These are phyloP conservation scores for Spinus olivaceus DNA, from an alignment of 2,797 vertebrate species.

Conservation along the genomic window DNA sequence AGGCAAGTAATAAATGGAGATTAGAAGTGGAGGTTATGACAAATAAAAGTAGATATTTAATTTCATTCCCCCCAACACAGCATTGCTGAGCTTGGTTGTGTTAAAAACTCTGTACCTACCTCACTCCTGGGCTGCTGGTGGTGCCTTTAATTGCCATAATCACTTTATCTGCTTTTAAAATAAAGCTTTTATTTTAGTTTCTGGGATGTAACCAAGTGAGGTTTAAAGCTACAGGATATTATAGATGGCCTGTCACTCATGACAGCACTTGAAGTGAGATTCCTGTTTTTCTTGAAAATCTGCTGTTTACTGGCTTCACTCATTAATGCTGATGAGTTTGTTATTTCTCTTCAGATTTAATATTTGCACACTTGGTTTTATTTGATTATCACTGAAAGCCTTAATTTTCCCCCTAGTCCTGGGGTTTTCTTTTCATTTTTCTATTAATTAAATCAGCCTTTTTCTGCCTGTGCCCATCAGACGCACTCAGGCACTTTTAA, in stretches of 20 bases:
- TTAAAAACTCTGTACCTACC: neutral
- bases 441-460: neutral
- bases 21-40: neutral
- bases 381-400: neutral
- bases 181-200: neutral
- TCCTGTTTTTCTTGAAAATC: neutral
- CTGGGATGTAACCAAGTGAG: neutral
- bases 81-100: neutral
- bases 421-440: slow-evolving; percentile 12
- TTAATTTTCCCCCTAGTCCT: neutral
- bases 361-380: slow-evolving; percentile 25
- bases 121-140: neutral
- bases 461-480: neutral
- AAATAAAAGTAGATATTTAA: neutral
- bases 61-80: neutral
- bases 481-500: neutral
- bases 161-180: neutral
- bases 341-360: neutral
- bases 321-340: neutral
- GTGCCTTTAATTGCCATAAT: neutral
- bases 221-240: neutral
- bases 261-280: neutral
- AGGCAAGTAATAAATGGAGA: neutral
- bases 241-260: neutral
- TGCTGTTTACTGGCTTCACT: neutral